A percentile compares a stretch with the other conserved stretches of the same genome.
Evolutionary conservation across 2,888 invertebrate species (phyloP).

Genomic region (Colostygia pectinataria): DNA sequence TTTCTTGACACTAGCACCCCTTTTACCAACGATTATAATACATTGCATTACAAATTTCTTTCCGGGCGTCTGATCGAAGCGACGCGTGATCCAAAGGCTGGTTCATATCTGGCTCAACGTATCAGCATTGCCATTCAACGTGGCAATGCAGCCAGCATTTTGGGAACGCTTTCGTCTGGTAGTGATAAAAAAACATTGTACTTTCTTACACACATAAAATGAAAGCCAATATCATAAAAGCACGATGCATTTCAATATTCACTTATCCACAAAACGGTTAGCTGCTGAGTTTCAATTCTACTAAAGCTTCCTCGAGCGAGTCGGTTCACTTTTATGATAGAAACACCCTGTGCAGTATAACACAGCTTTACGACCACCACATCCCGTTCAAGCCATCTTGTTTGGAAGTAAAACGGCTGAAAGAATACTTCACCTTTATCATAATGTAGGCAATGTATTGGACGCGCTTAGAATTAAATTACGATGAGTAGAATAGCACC

Average conservation of each 20-base stretch:
- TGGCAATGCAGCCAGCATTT: no score
- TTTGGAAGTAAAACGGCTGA: constrained; percentile 60
- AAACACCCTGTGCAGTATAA: constrained; percentile 61
- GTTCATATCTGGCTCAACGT: no score
- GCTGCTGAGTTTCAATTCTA: constrained; percentile 56
- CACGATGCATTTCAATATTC: constrained; percentile 41
- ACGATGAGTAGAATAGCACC: not conserved
- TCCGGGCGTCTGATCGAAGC: no score
- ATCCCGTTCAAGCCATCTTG: constrained; percentile 62
- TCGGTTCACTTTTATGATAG: constrained; percentile 64
- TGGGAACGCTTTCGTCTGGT: no score
- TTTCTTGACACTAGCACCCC: no score
- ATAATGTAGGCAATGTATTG: constrained; percentile 34
- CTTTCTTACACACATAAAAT: constrained; percentile 7
- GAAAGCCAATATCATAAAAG: constrained; percentile 28
- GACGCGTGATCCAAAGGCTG: no score
- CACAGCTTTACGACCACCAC: constrained; percentile 67
- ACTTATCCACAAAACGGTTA: constrained; percentile 43
- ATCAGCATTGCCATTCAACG: no score
- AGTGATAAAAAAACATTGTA: no score
- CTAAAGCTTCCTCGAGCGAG: constrained; percentile 47
- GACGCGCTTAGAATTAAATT: not conserved
- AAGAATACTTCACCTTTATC: constrained; percentile 51
- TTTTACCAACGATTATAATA: no score
- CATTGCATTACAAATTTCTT: no score